Evolutionary conservation across 2,113 vertebrate species (phyloP), one percentile per base, ranked within the genome.

Genomic region (Etia nguti): DNA sequence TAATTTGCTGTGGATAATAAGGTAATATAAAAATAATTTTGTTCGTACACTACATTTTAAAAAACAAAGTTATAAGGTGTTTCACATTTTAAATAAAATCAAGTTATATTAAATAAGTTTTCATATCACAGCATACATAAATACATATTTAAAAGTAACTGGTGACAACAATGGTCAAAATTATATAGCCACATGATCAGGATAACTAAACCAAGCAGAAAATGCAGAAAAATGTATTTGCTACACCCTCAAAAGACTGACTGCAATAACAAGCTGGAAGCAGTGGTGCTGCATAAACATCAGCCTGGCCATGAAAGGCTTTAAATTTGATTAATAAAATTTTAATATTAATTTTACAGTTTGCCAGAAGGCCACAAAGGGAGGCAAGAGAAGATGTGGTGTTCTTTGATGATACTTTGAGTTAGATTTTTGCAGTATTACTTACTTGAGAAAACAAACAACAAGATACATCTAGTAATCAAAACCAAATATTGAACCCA

Each of bases 311-410:
- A 54, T 54, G 5, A n/a, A 54, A 1, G 20, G 20, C 8, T 52
- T 52, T 10, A n/a, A 54, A 54, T 54, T 6, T 54, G 4, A 54
- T 54, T n/a, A 54, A 0, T 6, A 5, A 3, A 0, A 1, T 10
- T 6, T n/a, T 54, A 10, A 54, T 10, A 10, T 54, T 20, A 20
- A 52, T 52, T 52, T 18, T 1, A 52, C 4, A 52, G 48, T 52
- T 52, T 3, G 18, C 8, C 20, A n/a, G 3, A 54, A n/a, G 2
- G 20, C 52, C n/a, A 6, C 10, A 22, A 0, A 55, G n/a, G n/a
- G 52, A 55, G 0, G 52, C 10, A 54, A 1, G 2, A 22, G 20
- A 54, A 54, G 0, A 54, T 22, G 0, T 55, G 52, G 0, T 55
- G 52, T 22, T 55, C 1, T 11, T 2, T 11, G n/a, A 55, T 55